These are phyloP conservation scores for Ectropis crepuscularia DNA, from an alignment of 2,888 invertebrate species.

Conservation along the genomic window DNA sequence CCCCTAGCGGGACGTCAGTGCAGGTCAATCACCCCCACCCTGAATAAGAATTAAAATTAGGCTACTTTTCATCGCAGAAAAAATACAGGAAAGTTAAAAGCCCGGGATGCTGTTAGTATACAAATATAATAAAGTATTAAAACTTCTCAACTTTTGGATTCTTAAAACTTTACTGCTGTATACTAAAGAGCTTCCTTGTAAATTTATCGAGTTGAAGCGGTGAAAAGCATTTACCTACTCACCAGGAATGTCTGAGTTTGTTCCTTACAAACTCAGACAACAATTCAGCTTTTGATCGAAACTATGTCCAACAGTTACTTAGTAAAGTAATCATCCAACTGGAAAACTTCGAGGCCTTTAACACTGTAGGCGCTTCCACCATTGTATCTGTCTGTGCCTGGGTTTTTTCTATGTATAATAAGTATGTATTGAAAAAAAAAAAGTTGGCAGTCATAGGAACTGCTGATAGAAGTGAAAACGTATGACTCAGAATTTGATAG, in stretches of 20 bases:
- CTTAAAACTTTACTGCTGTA: not conserved
- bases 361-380: slow-evolving; percentile 13
- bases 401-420: too few relatives aligned
- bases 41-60: too few relatives aligned
- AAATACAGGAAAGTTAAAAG: too few relatives aligned
- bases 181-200: slow-evolving; percentile 6
- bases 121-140: not conserved
- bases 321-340: slow-evolving; percentile 26
- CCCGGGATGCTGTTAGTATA: too few relatives aligned
- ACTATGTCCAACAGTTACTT: slow-evolving; percentile 27
- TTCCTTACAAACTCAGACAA: slow-evolving; percentile 7
- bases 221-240: slow-evolving; percentile 10
- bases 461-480: too few relatives aligned
- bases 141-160: slow-evolving; percentile 1
- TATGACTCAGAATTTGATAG: too few relatives aligned
- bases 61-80: too few relatives aligned
- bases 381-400: slow-evolving; percentile 8
- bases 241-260: slow-evolving; percentile 18
- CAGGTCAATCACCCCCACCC: too few relatives aligned
- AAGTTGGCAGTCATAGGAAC: too few relatives aligned
- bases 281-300: slow-evolving; percentile 28
- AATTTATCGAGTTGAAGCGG: slow-evolving; percentile 8
- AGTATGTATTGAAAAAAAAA: too few relatives aligned
- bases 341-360: slow-evolving; percentile 9
- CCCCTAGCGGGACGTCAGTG: too few relatives aligned